These are phyloP conservation scores for Tachina fera DNA, from an alignment of 2,888 invertebrate genomes.

Conservation along the genomic window DNA sequence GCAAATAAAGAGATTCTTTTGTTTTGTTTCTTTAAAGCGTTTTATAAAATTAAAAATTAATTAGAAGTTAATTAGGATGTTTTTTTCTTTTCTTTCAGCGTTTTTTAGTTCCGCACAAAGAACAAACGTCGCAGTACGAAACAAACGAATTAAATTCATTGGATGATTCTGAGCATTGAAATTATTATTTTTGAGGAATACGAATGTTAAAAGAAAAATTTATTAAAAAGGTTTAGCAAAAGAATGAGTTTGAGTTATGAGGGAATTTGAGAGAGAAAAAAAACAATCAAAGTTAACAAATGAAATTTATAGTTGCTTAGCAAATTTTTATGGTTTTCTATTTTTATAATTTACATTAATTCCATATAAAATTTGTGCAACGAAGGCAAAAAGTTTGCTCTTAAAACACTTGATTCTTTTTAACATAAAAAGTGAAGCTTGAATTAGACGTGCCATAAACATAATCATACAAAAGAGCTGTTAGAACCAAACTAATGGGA, in stretches of 20 bases:
- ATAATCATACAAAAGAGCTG: no score
- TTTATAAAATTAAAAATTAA: constrained; percentile 61
- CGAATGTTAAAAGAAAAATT: constrained; percentile 6
- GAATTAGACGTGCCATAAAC: no score
- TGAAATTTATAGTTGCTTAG: no score
- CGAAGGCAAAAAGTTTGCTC: no score
- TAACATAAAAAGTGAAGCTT: no score
- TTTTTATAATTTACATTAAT: no score
- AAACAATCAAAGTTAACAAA: constrained; percentile 9
- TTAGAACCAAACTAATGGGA: no score
- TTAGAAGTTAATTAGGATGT: constrained; percentile 64
- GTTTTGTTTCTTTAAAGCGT: constrained; percentile 18
- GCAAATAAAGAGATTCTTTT: constrained; percentile 42
- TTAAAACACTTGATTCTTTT: no score
- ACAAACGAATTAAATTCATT: constrained; percentile 8
- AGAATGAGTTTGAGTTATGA: neutral
- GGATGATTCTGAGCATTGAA: constrained; percentile 3
- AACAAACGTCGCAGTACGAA: constrained; percentile 9
- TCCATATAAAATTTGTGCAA: no score
- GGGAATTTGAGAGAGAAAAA: neutral
- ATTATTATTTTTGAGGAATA: constrained; percentile 5
- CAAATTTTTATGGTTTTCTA: no score
- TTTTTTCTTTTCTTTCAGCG: constrained; percentile 7
- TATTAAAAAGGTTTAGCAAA: neutral
- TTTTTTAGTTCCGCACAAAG: neutral